Base-by-base conservation (phyloP, 1,140 invertebrate species). In the Sogatella furcifera region DNA sequence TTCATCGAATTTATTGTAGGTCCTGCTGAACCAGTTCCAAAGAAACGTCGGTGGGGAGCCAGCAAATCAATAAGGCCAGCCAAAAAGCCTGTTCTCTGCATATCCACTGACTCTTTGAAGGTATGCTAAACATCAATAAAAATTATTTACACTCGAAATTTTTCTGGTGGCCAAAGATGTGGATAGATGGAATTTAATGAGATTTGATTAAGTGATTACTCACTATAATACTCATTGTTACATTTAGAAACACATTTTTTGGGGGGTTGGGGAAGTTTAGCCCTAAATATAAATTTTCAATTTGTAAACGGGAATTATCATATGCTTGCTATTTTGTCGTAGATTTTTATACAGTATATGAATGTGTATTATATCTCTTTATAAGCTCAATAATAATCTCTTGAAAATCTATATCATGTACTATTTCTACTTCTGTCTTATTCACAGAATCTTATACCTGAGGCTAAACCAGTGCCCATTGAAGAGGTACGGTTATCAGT, bases 401-500 rank as follows among this genome's bases (percentile, higher is more conserved):
- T 6, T 17, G 5, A 5, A 5, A 38, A 38, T 38, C 34, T 46
- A 24, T 44, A 44, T 57, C 59, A n/a, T 24, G 43, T 59, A 28
- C 24, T 4, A 28, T 28, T 28, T 28, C 24, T 2, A 28, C 11
- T 52, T 34, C 28, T 52, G 28, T 28, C 58, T 19, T 61, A 65
- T 63, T 68, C 65, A 42, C 62, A 83, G 81, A 72, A 65, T 34
- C 62, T 81, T 24, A 77, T 81, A 14, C 79, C 79, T 57, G 79
- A 78, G 63, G 78, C 77, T 21, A 80, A 78, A 64, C 76, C 77
- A 52, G 65, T 79, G 41, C 72, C 78, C 5, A 71, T 75, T n/a
- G 74, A 72, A 24, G 77, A 78, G 66, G 72, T 78, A 24, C 69
- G 72, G 65, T 68, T 77, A 5, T 71, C 72, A 44, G 75, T 77